Conservation (phyloP, 1,140 invertebrate genomes). For the Rhyzopertha dominica region DNA sequence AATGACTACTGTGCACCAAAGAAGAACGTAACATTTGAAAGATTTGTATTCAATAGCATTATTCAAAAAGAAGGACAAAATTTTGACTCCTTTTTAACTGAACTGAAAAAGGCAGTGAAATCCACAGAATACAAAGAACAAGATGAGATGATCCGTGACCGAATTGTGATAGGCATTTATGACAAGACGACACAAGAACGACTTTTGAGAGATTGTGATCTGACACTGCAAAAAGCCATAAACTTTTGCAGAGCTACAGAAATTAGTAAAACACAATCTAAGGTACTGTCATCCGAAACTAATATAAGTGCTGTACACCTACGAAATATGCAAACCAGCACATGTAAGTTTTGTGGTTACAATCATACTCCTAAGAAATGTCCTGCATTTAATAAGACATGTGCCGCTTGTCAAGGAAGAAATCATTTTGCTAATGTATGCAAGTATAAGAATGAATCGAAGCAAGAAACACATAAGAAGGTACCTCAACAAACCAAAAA, state of each 20-base stretch:
- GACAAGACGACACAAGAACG: slow-evolving; percentile 30
- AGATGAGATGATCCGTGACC: slow-evolving; percentile 27
- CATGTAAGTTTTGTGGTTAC: slow-evolving; percentile 13
- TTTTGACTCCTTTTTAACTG: slow-evolving; percentile 31
- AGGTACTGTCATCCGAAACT: slow-evolving; percentile 13
- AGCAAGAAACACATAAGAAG: slow-evolving; percentile 7
- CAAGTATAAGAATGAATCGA: not conserved
- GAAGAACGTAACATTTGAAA: slow-evolving; percentile 28
- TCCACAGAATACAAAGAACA: slow-evolving; percentile 24
- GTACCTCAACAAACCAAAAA: too few relatives aligned
- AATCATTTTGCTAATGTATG: slow-evolving; percentile 20
- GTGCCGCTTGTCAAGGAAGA: slow-evolving; percentile 8
- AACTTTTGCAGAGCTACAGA: slow-evolving; percentile 28
- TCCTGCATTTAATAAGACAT: slow-evolving; percentile 20
- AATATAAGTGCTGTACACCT: not conserved
- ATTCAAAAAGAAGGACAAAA: slow-evolving; percentile 30
- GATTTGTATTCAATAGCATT: slow-evolving; percentile 28
- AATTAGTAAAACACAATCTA: slow-evolving; percentile 21
- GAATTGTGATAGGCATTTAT: slow-evolving; percentile 26
- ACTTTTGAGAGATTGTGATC: slow-evolving; percentile 30
- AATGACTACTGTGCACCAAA: slow-evolving; percentile 29
- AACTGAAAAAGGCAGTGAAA: slow-evolving; percentile 27
- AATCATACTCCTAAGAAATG: slow-evolving; percentile 10
- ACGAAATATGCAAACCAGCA: slow-evolving; percentile 6
- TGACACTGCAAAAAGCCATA: slow-evolving; percentile 34